These are phyloP conservation scores for Lagorchestes hirsutus DNA, from an alignment of 2,797 vertebrate species.

Conservation along the genomic window DNA sequence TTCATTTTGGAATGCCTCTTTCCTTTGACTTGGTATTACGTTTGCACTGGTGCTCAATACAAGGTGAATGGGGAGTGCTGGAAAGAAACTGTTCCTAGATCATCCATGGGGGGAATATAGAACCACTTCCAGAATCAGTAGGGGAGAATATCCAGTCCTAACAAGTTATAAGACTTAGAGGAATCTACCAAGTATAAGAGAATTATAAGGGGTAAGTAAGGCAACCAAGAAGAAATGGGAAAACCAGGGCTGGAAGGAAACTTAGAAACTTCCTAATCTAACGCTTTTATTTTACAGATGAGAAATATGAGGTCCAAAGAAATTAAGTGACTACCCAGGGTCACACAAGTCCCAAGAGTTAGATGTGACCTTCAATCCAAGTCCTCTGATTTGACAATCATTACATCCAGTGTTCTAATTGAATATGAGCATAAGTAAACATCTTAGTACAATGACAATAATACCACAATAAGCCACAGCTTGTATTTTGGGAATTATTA, in stretches of 20 bases:
- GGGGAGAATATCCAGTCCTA: not conserved
- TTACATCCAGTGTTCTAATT: not conserved
- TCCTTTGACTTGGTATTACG: not conserved
- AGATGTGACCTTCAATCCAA: not conserved
- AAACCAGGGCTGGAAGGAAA: not conserved
- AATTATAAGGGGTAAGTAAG: not conserved
- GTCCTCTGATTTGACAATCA: not conserved
- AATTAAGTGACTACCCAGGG: too few relatives aligned
- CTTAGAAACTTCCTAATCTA: not conserved
- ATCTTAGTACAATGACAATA: not conserved
- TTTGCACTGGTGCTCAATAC: not conserved
- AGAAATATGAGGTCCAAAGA: not conserved
- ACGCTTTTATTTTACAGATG: not conserved
- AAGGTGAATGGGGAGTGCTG: not conserved
- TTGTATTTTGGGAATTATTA: not conserved
- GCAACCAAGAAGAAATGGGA: not conserved
- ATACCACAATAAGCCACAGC: not conserved
- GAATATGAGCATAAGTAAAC: not conserved
- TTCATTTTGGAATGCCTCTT: not conserved
- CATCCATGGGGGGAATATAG: not conserved
- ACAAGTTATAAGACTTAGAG: not conserved
- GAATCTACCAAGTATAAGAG: not conserved
- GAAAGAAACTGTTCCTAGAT: not conserved
- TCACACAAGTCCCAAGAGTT: not conserved
- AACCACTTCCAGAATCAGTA: not conserved